Evolutionary conservation across 1,140 invertebrate species (phyloP).

Genomic region (Ptiloglossa arizonensis): DNA sequence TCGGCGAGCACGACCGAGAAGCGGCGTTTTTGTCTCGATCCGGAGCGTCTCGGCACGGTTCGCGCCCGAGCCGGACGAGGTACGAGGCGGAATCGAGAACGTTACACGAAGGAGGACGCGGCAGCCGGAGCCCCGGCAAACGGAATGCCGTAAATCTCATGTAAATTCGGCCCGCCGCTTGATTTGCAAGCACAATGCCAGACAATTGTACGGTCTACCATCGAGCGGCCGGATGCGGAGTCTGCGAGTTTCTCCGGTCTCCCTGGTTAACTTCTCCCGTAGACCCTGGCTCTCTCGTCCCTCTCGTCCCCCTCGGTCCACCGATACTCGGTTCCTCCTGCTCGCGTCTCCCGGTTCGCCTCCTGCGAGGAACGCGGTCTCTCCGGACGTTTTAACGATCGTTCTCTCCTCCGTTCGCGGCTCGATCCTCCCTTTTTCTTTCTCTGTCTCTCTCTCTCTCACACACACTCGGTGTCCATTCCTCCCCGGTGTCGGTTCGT

Average conservation of each 20-base stretch:
- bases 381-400: slow-evolving; percentile 37
- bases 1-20: not conserved
- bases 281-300: not conserved
- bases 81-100: slow-evolving; percentile 25
- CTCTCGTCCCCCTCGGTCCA: not conserved
- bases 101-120: slow-evolving; percentile 48
- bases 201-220: slow-evolving; percentile 76
- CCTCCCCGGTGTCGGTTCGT: not conserved
- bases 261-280: slow-evolving; percentile 46
- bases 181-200: slow-evolving; percentile 80
- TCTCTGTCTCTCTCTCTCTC: not conserved
- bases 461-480: no score
- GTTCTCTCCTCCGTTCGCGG: not conserved
- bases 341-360: slow-evolving; percentile 9
- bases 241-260: slow-evolving; percentile 58
- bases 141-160: slow-evolving; percentile 80
- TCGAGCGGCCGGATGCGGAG: slow-evolving; percentile 61
- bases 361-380: slow-evolving; percentile 13
- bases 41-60: slow-evolving; percentile 18
- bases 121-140: slow-evolving; percentile 65
- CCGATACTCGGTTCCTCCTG: not conserved
- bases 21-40: slow-evolving; percentile 23
- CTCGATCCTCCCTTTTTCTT: not conserved
- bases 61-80: slow-evolving; percentile 6
- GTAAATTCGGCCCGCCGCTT: slow-evolving; percentile 77